Evolutionary conservation across 2,888 invertebrate species (phyloP).

Genomic region (Cantharis lateralis): DNA sequence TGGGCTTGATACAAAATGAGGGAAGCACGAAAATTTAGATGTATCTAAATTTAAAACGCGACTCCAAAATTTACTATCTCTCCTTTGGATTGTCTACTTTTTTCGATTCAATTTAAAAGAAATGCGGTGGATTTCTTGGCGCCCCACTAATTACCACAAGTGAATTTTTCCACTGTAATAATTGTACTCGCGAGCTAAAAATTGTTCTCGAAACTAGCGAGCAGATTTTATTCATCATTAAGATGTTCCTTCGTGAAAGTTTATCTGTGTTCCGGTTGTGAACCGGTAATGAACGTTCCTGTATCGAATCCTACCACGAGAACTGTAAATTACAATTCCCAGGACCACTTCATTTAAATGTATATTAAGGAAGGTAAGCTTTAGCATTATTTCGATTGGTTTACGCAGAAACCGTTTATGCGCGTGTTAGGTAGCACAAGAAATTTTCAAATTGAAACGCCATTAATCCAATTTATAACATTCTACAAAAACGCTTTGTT

Average conservation of each 20-base stretch:
- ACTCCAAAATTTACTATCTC: constrained; percentile 16
- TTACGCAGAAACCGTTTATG: constrained; percentile 28
- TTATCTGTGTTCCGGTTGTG: constrained; percentile 40
- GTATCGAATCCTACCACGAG: constrained; percentile 34
- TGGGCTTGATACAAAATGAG: constrained; percentile 23
- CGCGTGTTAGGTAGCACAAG: constrained; percentile 21
- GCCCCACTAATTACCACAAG: background rate
- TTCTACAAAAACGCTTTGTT: background rate
- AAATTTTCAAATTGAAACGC: constrained; percentile 16
- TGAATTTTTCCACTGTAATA: background rate
- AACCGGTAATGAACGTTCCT: constrained; percentile 44
- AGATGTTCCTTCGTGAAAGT: constrained; percentile 38
- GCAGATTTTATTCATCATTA: constrained; percentile 40
- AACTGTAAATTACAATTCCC: constrained; percentile 36
- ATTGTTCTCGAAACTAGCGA: constrained; percentile 24
- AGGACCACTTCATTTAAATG: constrained; percentile 36
- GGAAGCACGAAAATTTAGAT: constrained; percentile 26
- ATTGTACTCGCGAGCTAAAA: background rate
- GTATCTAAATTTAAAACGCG: constrained; percentile 28
- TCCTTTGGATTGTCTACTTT: background rate
- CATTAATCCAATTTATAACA: constrained; percentile 11
- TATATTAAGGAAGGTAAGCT: constrained; percentile 34
- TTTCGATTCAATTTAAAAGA: background rate
- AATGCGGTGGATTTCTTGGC: background rate
- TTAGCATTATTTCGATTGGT: constrained; percentile 31